phyloP scores from a whole-genome alignment of 2,888 invertebrate genomes.

The Mythimna vitellina region DNA sequence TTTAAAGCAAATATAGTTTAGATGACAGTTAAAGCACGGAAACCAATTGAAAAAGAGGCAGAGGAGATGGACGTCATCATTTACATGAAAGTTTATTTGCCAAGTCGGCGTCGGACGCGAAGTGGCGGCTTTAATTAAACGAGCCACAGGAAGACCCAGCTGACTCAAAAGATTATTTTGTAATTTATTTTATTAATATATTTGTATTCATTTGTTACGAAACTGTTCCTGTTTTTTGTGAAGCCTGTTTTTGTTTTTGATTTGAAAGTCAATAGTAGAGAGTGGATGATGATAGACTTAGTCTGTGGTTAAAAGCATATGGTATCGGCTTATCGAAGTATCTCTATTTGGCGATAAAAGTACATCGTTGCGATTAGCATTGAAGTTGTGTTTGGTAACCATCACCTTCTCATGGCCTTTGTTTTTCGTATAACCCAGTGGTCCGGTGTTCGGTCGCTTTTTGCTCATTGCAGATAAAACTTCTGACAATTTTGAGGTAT shows the following conservation, averaged over 20 bases:
- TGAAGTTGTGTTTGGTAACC: conserved; percentile 13
- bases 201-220: conserved; percentile 43
- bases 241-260: conserved; percentile 8
- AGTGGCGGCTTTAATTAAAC: conserved; percentile 65
- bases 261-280: neutral
- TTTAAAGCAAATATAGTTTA: conserved; percentile 20
- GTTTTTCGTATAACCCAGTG: too few species aligned
- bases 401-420: neutral
- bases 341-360: conserved; percentile 1
- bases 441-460: too few species aligned
- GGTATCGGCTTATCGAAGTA: conserved; percentile 5
- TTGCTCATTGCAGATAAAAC: too few species aligned
- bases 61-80: conserved; percentile 55
- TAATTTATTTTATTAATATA: conserved; percentile 63
- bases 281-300: neutral
- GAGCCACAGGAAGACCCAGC: conserved; percentile 57
- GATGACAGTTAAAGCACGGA: conserved; percentile 28
- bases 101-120: conserved; percentile 56
- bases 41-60: conserved; percentile 49
- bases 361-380: conserved; percentile 16
- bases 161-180: conserved; percentile 67
- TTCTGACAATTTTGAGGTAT: too few species aligned
- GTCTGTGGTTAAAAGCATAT: conserved; percentile 7
- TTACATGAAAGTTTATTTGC: conserved; percentile 70
- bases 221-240: conserved; percentile 23